A percentile compares a stretch with the other conserved stretches of the same genome.
Evolutionary conservation across 2,888 invertebrate species (phyloP).

Genomic region (Caenorhabditis sp.): DNA sequence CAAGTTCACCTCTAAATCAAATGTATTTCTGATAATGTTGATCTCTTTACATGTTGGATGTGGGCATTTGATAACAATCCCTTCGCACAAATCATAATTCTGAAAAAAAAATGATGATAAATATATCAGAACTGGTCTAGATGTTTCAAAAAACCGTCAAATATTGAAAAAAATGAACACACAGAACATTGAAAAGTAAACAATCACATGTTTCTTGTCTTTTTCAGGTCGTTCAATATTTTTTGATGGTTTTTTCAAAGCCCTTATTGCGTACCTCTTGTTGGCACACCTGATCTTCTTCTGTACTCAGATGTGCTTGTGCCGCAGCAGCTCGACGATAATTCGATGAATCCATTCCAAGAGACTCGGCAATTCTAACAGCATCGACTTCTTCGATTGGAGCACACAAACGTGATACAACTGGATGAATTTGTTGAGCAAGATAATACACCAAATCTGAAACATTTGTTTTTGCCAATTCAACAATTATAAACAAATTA

Average conservation of each 20-base stretch:
- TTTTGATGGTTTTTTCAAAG: too few species aligned
- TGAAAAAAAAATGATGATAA: constrained; percentile 7
- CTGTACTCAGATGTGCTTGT: constrained; percentile 28
- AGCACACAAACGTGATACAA: constrained; percentile 90
- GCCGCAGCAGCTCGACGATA: constrained; percentile 48
- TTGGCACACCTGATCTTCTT: constrained; percentile 37
- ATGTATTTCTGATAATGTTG: constrained; percentile 30
- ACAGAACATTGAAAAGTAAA: background rate
- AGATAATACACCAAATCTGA: constrained; percentile 89
- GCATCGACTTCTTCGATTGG: constrained; percentile 93
- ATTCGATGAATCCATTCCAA: constrained; percentile 50
- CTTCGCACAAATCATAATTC: constrained; percentile 37
- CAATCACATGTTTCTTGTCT: too few species aligned
- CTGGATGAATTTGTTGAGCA: constrained; percentile 92
- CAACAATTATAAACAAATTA: too few species aligned
- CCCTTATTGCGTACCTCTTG: constrained; percentile 13
- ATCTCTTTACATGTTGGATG: constrained; percentile 15
- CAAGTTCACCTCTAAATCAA: constrained; percentile 27
- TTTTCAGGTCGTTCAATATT: too few species aligned
- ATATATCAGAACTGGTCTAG: too few species aligned
- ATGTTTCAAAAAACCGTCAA: too few species aligned
- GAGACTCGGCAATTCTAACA: constrained; percentile 83
- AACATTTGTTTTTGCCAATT: too few species aligned
- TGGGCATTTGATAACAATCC: constrained; percentile 25
- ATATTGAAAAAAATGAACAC: background rate